Conservation (phyloP, 2,888 invertebrate genomes). For the Macrosoma leucophasiata region DNA sequence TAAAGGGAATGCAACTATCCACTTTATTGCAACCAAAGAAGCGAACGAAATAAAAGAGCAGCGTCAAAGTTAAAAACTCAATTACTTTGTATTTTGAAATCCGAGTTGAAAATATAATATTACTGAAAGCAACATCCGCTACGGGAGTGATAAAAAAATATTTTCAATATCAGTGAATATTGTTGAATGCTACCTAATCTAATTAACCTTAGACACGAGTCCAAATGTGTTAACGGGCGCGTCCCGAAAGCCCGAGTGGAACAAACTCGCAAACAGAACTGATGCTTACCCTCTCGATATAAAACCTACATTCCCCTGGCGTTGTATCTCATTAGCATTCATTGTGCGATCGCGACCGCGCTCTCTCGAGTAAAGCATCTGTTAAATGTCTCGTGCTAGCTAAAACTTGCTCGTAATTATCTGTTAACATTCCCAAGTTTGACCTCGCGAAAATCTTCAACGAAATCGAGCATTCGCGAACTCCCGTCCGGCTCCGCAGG, state of each 20-base stretch:
- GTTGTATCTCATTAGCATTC: slow-evolving; percentile 66
- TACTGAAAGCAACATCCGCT: too few species aligned
- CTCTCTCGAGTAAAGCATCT: slow-evolving; percentile 72
- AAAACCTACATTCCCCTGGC: slow-evolving; percentile 44
- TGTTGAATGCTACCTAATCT: slow-evolving; percentile 62
- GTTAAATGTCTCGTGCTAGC: slow-evolving; percentile 75
- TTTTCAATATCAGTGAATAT: slow-evolving; percentile 29
- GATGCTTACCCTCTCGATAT: slow-evolving; percentile 37
- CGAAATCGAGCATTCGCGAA: slow-evolving; percentile 53
- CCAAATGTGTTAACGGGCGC: slow-evolving; percentile 71
- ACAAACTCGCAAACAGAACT: slow-evolving; percentile 34
- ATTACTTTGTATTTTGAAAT: too few species aligned
- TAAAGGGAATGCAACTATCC: too few species aligned
- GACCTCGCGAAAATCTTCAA: slow-evolving; percentile 69
- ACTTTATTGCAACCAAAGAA: too few species aligned
- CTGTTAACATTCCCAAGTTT: slow-evolving; percentile 75
- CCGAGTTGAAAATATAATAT: too few species aligned
- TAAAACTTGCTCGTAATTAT: slow-evolving; percentile 73
- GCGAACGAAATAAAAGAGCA: too few species aligned
- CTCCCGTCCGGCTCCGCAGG: slow-evolving; percentile 56
- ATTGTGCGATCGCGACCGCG: slow-evolving; percentile 68
- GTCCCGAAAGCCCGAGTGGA: slow-evolving; percentile 45
- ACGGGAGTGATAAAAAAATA: too few species aligned
- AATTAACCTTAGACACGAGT: slow-evolving; percentile 73
- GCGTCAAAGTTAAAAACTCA: too few species aligned